Conservation (phyloP, 2,797 vertebrate species). For the Cacajao melanocephalus region DNA sequence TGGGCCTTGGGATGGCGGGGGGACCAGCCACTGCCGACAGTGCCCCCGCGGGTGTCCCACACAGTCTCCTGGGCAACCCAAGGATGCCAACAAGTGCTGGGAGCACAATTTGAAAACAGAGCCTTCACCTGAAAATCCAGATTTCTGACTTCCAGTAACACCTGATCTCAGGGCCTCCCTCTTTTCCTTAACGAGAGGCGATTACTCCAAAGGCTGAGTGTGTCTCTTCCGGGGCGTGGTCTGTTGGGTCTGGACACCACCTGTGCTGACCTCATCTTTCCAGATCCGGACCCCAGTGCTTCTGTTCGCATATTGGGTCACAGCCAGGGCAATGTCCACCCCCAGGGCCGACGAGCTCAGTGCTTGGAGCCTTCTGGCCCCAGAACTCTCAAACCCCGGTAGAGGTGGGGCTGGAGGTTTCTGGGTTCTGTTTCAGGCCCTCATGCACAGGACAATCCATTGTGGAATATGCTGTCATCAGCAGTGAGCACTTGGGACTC, state of each 20-base stretch:
- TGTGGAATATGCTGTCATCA: neutral
- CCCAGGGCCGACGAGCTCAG: neutral
- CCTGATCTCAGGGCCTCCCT: too few relatives aligned
- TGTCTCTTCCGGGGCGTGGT: neutral
- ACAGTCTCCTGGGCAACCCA: neutral
- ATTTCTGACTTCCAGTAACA: neutral
- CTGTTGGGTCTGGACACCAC: neutral
- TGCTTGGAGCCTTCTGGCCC: fast-evolving
- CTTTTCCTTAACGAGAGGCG: neutral
- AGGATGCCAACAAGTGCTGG: neutral
- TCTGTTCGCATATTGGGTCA: neutral
- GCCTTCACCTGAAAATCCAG: neutral
- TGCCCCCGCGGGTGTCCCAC: neutral
- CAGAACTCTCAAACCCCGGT: neutral
- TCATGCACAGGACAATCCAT: fast-evolving
- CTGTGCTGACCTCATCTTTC: neutral
- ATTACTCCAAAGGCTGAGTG: neutral
- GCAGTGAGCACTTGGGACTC: neutral
- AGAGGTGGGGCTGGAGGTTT: neutral
- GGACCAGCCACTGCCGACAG: neutral
- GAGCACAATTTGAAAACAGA: neutral
- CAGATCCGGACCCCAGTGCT: neutral
- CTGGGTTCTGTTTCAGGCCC: too few relatives aligned
- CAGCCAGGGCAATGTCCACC: neutral
- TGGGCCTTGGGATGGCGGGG: neutral